Percentiles rank a stretch among this genome's conserved stretches.
These are phyloP conservation scores for Apoderus coryli DNA, from an alignment of 2,888 invertebrate genomes.

Conservation along the genomic window DNA sequence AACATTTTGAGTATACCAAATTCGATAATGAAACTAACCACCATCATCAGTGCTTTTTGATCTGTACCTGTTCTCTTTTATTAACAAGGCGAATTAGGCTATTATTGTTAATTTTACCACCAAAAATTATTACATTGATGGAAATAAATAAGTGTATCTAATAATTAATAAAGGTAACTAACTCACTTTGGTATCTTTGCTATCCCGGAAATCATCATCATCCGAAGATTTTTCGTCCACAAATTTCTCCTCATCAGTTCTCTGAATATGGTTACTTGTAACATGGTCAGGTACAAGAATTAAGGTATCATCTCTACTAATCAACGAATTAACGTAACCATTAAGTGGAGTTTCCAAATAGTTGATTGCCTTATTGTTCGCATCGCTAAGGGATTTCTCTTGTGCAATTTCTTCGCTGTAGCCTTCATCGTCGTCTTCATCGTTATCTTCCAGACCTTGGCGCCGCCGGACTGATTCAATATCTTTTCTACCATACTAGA, in stretches of 20 bases:
- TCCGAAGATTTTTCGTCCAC: conserved; percentile 19
- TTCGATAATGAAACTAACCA: too few species aligned
- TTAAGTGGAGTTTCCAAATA: too few species aligned
- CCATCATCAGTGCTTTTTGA: too few species aligned
- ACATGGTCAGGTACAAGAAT: conserved; percentile 63
- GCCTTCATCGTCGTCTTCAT: conserved; percentile 35
- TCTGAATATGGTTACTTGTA: conserved; percentile 47
- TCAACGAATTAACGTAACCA: conserved; percentile 53
- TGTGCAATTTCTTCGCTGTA: conserved; percentile 25
- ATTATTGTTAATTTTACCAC: too few species aligned
- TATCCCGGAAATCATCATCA: too few species aligned
- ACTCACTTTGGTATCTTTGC: too few species aligned
- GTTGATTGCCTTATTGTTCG: conserved; percentile 4
- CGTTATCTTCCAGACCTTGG: conserved; percentile 36
- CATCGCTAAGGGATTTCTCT: not conserved
- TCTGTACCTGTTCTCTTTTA: too few species aligned
- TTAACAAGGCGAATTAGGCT: too few species aligned
- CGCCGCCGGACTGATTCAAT: conserved; percentile 52
- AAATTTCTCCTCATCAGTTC: conserved; percentile 19
- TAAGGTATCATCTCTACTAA: conserved; percentile 58
- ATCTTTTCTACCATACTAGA: conserved; percentile 72
- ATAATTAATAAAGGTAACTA: too few species aligned
- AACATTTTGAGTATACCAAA: too few species aligned
- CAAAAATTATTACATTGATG: too few species aligned
- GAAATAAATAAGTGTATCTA: too few species aligned